Evolutionary conservation across 2,888 invertebrate species (phyloP).

Genomic region (Myopa testacea): DNA sequence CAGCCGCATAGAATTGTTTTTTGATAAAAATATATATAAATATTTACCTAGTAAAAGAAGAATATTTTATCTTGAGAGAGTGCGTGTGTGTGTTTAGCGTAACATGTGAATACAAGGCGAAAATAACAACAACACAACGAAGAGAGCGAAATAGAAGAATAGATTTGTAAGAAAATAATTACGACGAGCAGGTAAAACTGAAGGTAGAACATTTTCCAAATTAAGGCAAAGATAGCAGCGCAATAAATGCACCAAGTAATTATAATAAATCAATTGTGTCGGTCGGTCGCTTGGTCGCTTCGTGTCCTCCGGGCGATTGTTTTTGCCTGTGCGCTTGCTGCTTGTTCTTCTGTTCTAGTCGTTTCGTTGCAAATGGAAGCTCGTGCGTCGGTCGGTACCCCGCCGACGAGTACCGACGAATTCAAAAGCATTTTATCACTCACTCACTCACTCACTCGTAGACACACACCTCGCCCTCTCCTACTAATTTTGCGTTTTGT

Average conservation of each 20-base stretch:
- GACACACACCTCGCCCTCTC: neutral
- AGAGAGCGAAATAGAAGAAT: neutral
- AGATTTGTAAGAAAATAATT: neutral
- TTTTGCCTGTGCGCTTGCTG: slow-evolving; percentile 3
- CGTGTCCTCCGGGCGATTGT: neutral
- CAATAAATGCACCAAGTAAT: slow-evolving; percentile 35
- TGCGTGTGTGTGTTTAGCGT: neutral
- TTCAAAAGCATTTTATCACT: neutral
- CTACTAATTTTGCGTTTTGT: neutral
- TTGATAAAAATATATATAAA: neutral
- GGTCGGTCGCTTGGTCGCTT: slow-evolving; percentile 1
- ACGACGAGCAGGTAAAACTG: neutral
- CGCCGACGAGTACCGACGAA: neutral
- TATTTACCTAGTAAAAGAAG: neutral
- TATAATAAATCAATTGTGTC: slow-evolving; percentile 39
- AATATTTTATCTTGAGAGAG: neutral
- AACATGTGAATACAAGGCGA: neutral
- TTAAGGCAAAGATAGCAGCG: slow-evolving; percentile 23
- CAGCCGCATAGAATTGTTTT: too few species aligned
- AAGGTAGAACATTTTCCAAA: slow-evolving; percentile 12
- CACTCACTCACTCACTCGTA: neutral
- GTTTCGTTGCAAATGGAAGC: too few species aligned
- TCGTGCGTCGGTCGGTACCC: neutral
- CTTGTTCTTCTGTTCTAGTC: neutral
- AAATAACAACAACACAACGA: neutral